Evolutionary conservation across 2,888 invertebrate genomes (phyloP).

Genomic region (Notodonta dromedarius): DNA sequence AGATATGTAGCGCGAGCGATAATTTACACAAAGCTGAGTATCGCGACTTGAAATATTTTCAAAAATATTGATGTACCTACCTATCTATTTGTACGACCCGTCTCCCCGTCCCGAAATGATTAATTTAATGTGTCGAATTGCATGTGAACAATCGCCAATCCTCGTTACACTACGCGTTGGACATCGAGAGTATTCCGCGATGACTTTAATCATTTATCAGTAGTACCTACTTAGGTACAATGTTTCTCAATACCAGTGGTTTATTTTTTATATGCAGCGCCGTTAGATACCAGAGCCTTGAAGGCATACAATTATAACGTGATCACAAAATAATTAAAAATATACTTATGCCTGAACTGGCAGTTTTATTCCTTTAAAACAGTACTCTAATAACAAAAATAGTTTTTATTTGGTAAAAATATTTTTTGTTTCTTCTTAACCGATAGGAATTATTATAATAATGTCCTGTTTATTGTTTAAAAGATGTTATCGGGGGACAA

Average conservation of each 20-base stretch:
- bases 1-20: conserved; percentile 75
- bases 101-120: conserved; percentile 21
- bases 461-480: conserved; percentile 57
- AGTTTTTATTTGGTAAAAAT: conserved; percentile 76
- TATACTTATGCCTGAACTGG: conserved; percentile 65
- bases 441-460: conserved; percentile 52
- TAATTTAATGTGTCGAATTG: conserved; percentile 19
- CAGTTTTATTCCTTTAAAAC: conserved; percentile 63
- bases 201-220: no score
- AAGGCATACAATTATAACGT: conserved; percentile 63
- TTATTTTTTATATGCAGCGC: no score
- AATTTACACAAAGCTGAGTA: conserved; percentile 58
- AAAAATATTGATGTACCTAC: conserved; percentile 31
- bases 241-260: conserved; percentile 39
- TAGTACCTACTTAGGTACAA: no score
- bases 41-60: conserved; percentile 44
- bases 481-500: conserved; percentile 34
- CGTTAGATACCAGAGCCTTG: conserved; percentile 49
- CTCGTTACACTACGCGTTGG: conserved; percentile 11
- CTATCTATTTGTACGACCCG: conserved; percentile 21
- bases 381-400: conserved; percentile 77
- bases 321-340: conserved; percentile 74
- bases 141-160: conserved; percentile 15
- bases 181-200: conserved; percentile 26
- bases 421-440: conserved; percentile 66